phyloP scores from a whole-genome alignment of 2,113 vertebrate species.

The Phodopus roborovskii region DNA sequence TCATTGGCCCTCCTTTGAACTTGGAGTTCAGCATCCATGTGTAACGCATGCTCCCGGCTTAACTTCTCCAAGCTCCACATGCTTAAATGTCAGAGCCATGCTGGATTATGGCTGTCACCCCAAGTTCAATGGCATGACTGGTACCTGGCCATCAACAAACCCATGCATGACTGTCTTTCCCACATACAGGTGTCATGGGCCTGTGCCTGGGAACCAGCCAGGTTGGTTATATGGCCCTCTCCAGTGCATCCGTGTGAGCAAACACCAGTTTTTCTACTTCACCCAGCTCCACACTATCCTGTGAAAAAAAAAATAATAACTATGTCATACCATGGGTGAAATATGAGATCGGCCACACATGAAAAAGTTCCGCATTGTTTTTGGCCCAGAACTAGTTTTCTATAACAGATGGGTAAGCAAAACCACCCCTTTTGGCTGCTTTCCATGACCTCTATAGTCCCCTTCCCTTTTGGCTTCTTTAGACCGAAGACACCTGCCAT shows the following conservation, averaged over 20 bases:
- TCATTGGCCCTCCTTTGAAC: neutral
- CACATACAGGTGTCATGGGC: too few relatives aligned
- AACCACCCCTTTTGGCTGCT: neutral
- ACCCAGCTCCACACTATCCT: neutral
- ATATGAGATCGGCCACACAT: neutral
- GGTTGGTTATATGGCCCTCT: neutral
- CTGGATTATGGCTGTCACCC: neutral
- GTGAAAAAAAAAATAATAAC: neutral
- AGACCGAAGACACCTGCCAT: neutral
- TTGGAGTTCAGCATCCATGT: neutral
- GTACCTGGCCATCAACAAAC: neutral
- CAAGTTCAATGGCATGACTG: neutral
- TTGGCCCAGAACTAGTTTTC: neutral
- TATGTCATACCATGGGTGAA: neutral
- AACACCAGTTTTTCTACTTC: neutral
- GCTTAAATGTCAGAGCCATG: neutral
- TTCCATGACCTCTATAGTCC: neutral
- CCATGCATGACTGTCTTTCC: rapidly evolving
- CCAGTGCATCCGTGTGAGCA: neutral
- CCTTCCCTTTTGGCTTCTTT: neutral
- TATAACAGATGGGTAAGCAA: neutral
- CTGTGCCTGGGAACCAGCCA: neutral
- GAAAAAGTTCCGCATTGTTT: neutral
- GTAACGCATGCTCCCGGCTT: neutral
- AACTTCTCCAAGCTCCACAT: neutral